A percentile compares a stretch with the other conserved stretches of the same genome.
These are phyloP conservation scores for Nyctalus aviator DNA, from an alignment of 2,797 vertebrate genomes.

Conservation along the genomic window DNA sequence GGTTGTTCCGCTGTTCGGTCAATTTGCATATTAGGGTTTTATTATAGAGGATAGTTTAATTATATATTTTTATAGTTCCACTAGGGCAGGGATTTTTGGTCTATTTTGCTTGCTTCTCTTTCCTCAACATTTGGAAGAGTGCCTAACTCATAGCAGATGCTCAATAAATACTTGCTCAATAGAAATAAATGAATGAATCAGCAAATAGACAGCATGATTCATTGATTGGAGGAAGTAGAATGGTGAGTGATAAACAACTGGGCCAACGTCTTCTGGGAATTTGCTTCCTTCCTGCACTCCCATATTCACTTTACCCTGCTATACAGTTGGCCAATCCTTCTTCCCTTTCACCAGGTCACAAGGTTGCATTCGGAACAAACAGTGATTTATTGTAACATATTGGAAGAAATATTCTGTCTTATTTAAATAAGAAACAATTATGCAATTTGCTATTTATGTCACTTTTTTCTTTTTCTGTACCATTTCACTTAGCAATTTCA, in stretches of 20 bases:
- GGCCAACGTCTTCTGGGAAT: constrained; percentile 42
- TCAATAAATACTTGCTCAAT: not conserved
- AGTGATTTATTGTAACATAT: not conserved
- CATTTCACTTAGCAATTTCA: constrained; percentile 30
- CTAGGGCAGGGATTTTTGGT: not conserved
- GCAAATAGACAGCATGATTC: not conserved
- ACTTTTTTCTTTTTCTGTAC: not conserved
- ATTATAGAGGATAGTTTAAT: not conserved
- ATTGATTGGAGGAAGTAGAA: not conserved
- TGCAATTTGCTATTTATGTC: not conserved
- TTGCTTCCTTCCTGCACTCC: not conserved
- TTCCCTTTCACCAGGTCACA: not conserved
- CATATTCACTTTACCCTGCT: not conserved
- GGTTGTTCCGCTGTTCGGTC: too few species aligned
- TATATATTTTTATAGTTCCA: not conserved
- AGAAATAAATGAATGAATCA: not conserved
- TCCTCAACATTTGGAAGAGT: not conserved
- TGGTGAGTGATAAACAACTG: not conserved
- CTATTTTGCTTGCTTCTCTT: not conserved
- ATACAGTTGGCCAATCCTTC: not conserved
- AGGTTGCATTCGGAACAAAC: constrained; percentile 16
- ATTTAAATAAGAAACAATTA: constrained; percentile 37
- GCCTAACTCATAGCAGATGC: not conserved
- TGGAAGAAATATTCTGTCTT: constrained; percentile 13
- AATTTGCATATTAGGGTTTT: too few species aligned